Conservation (phyloP, 2,888 invertebrate genomes). For the Andricus quercusramuli region DNA sequence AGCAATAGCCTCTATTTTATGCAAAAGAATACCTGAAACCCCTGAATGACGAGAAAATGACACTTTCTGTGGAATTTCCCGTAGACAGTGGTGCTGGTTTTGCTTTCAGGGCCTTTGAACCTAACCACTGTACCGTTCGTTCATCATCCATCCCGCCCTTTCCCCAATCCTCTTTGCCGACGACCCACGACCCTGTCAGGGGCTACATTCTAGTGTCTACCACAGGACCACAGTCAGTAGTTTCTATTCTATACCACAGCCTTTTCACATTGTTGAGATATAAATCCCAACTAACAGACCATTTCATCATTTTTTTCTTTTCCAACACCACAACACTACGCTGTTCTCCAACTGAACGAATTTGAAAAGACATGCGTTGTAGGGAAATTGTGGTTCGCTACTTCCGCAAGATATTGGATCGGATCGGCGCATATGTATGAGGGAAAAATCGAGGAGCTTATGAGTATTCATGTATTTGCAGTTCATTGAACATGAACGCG, state of each 20-base stretch:
- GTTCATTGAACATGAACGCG: constrained; percentile 39
- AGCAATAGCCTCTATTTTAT: background rate
- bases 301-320: constrained; percentile 40
- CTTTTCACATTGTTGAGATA: constrained; percentile 19
- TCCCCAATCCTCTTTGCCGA: constrained; percentile 6
- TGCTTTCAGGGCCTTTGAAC: constrained; percentile 38
- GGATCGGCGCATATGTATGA: background rate
- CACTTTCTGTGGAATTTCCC: constrained; percentile 2
- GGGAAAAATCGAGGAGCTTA: constrained; percentile 29
- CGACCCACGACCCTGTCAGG: constrained; percentile 36
- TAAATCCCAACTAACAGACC: constrained; percentile 36
- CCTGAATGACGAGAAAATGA: background rate
- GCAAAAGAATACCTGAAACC: background rate
- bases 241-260: background rate
- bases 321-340: constrained; percentile 9
- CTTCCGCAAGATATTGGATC: constrained; percentile 34
- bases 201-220: constrained; percentile 28
- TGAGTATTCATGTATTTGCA: constrained; percentile 37
- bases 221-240: background rate
- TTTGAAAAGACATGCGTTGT: constrained; percentile 25
- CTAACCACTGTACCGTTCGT: constrained; percentile 28
- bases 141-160: constrained; percentile 34
- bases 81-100: background rate
- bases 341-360: constrained; percentile 19
- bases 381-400: constrained; percentile 6